Conservation (phyloP, 2,888 invertebrate genomes). For the Platynereis dumerilii region DNA sequence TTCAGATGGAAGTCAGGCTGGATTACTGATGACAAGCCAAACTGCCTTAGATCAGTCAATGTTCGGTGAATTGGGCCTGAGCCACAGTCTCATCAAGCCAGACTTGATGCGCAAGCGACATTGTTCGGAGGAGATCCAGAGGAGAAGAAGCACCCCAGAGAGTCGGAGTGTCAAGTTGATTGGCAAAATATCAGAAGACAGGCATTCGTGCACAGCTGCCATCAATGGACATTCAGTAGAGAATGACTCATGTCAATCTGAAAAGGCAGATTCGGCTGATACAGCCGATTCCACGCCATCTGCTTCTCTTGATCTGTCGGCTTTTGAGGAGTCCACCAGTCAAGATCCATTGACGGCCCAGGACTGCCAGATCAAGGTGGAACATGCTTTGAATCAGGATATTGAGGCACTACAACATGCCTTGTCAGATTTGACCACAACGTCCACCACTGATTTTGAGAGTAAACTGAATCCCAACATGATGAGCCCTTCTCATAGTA, state of each 20-base stretch:
- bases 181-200: neutral
- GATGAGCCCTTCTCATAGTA: slow-evolving; percentile 30
- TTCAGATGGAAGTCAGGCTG: slow-evolving; percentile 66
- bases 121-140: slow-evolving; percentile 52
- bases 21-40: slow-evolving; percentile 67
- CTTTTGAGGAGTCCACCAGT: neutral
- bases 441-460: neutral
- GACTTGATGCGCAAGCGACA: slow-evolving; percentile 47
- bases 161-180: neutral
- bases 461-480: neutral
- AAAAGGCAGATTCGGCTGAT: too few species aligned
- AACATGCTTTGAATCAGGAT: neutral
- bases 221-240: neutral
- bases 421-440: neutral
- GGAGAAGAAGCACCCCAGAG: slow-evolving; percentile 14
- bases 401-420: slow-evolving; percentile 3
- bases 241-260: neutral
- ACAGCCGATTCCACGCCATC: neutral
- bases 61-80: slow-evolving; percentile 31
- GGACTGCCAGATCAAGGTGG: too few species aligned
- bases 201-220: neutral
- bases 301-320: neutral
- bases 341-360: neutral
- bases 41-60: slow-evolving; percentile 42
- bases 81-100: slow-evolving; percentile 32